Percentiles rank a stretch among this genome's conserved stretches.
These are phyloP conservation scores for Hydrozoanthus tunicans DNA, from an alignment of 64 coral and sea anemone genomes.

Conservation along the genomic window DNA sequence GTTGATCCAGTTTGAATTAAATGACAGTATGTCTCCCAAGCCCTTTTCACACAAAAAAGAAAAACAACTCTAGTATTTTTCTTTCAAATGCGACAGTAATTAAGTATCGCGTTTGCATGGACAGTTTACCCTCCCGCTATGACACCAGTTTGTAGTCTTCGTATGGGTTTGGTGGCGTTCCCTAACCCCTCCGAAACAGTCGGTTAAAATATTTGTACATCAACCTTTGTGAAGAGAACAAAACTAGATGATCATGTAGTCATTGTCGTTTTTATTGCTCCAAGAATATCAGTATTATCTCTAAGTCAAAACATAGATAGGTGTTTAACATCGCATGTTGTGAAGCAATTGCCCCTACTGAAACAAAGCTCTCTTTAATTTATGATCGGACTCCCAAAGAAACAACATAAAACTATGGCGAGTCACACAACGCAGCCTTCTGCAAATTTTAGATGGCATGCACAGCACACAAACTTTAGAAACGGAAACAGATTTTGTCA, in stretches of 20 bases:
- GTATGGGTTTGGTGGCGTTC: slow-evolving; percentile 17
- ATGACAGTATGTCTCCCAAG: no score
- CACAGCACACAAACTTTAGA: neutral
- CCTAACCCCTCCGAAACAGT: neutral
- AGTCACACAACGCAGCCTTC: slow-evolving; percentile 26
- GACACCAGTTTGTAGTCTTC: neutral
- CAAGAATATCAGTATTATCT: slow-evolving; percentile 7
- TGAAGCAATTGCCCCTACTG: slow-evolving; percentile 12
- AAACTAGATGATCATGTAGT: slow-evolving; percentile 39
- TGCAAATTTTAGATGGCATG: neutral
- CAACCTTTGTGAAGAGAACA: slow-evolving; percentile 16
- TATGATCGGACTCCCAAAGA: slow-evolving; percentile 5
- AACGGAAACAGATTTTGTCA: slow-evolving; percentile 19
- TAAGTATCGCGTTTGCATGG: no score
- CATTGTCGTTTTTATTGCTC: slow-evolving; percentile 53
- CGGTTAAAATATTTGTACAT: slow-evolving; percentile 4
- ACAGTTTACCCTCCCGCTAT: slow-evolving; percentile 22
- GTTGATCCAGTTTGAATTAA: no score
- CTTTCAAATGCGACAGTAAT: neutral
- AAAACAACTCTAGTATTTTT: neutral
- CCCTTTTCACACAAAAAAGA: no score
- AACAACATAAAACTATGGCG: neutral
- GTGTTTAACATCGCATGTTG: neutral
- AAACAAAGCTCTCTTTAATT: neutral
- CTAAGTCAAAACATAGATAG: slow-evolving; percentile 32